Evolutionary conservation across 2,888 invertebrate genomes (phyloP).

Genomic region (Alsophila aescularia): DNA sequence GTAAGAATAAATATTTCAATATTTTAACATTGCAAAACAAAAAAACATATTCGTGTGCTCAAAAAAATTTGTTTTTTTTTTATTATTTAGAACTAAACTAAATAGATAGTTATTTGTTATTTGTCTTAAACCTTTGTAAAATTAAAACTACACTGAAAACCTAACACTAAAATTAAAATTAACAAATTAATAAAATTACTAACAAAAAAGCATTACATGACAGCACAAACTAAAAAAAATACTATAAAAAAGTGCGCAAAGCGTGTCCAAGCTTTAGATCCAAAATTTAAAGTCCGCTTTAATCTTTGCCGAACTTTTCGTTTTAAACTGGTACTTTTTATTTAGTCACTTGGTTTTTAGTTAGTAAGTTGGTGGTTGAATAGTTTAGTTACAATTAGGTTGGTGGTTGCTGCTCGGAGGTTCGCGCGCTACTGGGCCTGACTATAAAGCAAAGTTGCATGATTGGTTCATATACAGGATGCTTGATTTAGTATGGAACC

Average conservation of each 20-base stretch:
- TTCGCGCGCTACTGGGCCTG: conserved; percentile 44
- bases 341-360: conserved; percentile 9
- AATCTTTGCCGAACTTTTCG: conserved; percentile 4
- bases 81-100: no score
- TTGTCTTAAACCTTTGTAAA: no score
- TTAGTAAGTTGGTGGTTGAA: background rate
- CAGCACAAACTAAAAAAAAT: background rate
- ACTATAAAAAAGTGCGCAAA: conserved; percentile 3
- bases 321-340: background rate
- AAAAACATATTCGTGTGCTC: no score
- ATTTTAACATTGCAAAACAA: no score
- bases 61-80: no score
- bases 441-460: background rate
- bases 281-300: conserved; percentile 14
- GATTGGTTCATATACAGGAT: background rate
- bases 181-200: background rate
- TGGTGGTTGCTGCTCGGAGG: conserved; percentile 8
- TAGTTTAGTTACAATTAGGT: conserved; percentile 15
- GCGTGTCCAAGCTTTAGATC: conserved; percentile 19
- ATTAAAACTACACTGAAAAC: background rate
- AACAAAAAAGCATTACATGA: conserved; percentile 5
- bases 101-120: no score
- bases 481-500: no score
- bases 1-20: no score
- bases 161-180: background rate